phyloP scores from a whole-genome alignment of 2,797 vertebrate genomes.

The Anguilla marmorata region DNA sequence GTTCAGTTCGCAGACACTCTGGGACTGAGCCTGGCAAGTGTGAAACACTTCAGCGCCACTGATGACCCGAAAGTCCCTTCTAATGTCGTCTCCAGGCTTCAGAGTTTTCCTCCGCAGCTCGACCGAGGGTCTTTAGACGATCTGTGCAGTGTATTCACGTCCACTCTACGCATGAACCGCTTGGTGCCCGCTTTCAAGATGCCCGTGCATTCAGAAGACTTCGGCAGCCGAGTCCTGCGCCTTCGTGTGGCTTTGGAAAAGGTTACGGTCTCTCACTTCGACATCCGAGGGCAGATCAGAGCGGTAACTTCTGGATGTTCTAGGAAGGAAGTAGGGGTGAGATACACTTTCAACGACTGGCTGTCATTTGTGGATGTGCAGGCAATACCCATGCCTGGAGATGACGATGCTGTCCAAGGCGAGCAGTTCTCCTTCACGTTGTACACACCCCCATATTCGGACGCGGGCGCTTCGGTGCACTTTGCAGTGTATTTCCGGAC shows the following conservation, averaged over 20 bases:
- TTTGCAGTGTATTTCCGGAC: constrained; percentile 71
- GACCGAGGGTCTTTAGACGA: constrained; percentile 37
- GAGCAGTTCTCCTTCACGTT: constrained; percentile 68
- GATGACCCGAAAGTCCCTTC: constrained; percentile 70
- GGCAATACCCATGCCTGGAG: constrained; percentile 47
- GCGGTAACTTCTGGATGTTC: constrained; percentile 50
- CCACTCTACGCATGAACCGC: constrained; percentile 28
- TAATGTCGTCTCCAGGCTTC: constrained; percentile 63
- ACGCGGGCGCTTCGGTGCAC: constrained; percentile 59
- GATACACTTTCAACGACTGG: constrained; percentile 78
- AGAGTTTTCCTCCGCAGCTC: constrained; percentile 50
- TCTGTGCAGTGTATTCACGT: constrained; percentile 20
- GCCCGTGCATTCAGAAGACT: constrained; percentile 15
- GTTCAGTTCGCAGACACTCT: constrained; percentile 76
- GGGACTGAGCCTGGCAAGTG: constrained; percentile 69
- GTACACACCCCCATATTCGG: constrained; percentile 60
- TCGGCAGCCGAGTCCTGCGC: constrained; percentile 51
- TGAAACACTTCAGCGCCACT: constrained; percentile 71
- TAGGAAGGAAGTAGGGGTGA: constrained; percentile 62
- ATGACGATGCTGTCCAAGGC: not conserved
- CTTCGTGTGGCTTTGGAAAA: constrained; percentile 71
- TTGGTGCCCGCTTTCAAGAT: constrained; percentile 40
- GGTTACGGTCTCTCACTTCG: constrained; percentile 50
- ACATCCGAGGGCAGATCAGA: constrained; percentile 47
- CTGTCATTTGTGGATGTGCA: constrained; percentile 70